Conservation (phyloP, 2,888 invertebrate species). For the Amiota communis region DNA sequence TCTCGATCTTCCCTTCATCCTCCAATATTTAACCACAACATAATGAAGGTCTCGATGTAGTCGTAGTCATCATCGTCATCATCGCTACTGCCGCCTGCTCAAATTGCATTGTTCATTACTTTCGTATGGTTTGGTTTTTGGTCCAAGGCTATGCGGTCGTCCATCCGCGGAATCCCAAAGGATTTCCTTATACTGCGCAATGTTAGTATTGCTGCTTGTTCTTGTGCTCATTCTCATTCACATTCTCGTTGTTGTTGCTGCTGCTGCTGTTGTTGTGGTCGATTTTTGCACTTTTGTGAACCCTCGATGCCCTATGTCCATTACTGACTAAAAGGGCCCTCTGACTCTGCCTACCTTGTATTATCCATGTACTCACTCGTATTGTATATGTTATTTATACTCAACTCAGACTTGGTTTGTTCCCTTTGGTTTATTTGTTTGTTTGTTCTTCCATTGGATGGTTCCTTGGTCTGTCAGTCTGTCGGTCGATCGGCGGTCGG, state of each 20-base stretch:
- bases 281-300: constrained; percentile 13
- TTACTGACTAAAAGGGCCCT: neutral
- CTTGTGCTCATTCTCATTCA: constrained; percentile 62
- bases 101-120: constrained; percentile 43
- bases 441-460: constrained; percentile 43
- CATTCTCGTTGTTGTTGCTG: constrained; percentile 34
- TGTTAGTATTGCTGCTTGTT: constrained; percentile 51
- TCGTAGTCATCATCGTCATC: neutral
- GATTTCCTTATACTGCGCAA: constrained; percentile 58
- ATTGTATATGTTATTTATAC: neutral
- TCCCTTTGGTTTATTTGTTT: neutral
- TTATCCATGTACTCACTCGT: neutral
- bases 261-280: neutral
- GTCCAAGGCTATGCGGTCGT: constrained; percentile 40
- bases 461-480: too few species aligned
- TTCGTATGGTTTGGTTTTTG: constrained; percentile 32
- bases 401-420: neutral
- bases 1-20: neutral
- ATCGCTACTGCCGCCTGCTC: constrained; percentile 3
- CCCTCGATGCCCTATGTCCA: constrained; percentile 12
- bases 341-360: neutral
- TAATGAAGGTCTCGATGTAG: constrained; percentile 28
- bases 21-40: neutral
- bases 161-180: constrained; percentile 53
- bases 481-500: too few species aligned